Base-by-base conservation (phyloP, 2,888 invertebrate species). In the Dicyrtomina minuta region DNA sequence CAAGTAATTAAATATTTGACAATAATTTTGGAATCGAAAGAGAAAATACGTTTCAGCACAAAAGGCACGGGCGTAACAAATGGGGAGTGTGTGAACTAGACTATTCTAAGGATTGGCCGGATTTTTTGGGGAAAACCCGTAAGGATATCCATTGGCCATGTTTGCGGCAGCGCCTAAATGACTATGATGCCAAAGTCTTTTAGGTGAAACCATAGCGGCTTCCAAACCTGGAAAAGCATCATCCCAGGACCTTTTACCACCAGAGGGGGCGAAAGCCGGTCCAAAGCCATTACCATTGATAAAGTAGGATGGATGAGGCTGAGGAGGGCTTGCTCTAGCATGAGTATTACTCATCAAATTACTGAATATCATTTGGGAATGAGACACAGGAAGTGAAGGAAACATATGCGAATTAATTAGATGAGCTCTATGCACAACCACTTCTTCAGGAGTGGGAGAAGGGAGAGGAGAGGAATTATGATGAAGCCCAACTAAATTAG, bases 241-340 rank as follows among this genome's bases (percentile, higher is more conserved):
- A 15, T 76, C 74, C 72, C 73, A 76, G 3, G 64, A 64, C 10
- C 75, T 60, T 46, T 75, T 75, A n/a, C 71, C 72, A 27, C 22
- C 62, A 3, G 39, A 20, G 17, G 24, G 41, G 20, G 62, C 39
- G 59, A 39, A 58, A 12, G 43, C 43, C 1, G 62, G 13, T 13
- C 55, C 61, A 27, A 58, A 64, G 22, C 60, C 66, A 33, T 55
- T 64, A 6, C 69, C 70, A 46, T 66, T 72, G 17, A 72, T 43
- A 20, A 49, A 15, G 12, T 59, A 55, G 15, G n/a, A 39, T 1
- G 66, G 61, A 33, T 61, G 61, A 27, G 20, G 64, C 10, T 58
- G 66, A 22, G 68, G 68, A n/a, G 68, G 26, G 33, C 41, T 61
- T 39, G 71, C 66, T n/a, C 66, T 65, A n/a, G 68, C 68, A 20